A percentile compares a stretch with the other conserved stretches of the same genome.
These are phyloP conservation scores for Hemibagrus wyckioides DNA, from an alignment of 2,113 vertebrate genomes.

Conservation along the genomic window DNA sequence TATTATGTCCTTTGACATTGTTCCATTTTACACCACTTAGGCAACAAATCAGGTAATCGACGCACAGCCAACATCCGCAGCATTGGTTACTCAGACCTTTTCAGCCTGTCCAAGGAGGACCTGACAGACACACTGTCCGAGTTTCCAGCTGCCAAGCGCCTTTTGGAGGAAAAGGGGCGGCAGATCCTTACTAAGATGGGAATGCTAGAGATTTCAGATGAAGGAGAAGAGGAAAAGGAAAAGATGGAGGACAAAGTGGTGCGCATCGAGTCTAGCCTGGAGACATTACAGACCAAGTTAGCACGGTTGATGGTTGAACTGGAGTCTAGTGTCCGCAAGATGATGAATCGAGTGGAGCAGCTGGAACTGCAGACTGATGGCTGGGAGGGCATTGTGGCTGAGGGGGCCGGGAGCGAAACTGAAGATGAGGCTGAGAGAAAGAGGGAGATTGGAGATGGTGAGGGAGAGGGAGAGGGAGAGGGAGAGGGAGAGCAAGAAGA, in stretches of 20 bases:
- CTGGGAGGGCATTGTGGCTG: constrained; percentile 49
- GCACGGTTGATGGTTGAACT: constrained; percentile 86
- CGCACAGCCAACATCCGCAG: constrained; percentile 93
- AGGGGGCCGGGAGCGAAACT: background rate
- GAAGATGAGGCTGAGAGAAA: background rate
- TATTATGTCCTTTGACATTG: background rate
- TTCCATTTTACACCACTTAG: constrained; percentile 60
- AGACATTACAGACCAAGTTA: constrained; percentile 80
- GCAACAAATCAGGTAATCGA: constrained; percentile 88
- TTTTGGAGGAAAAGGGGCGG: constrained; percentile 87
- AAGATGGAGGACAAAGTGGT: constrained; percentile 66
- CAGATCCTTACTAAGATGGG: constrained; percentile 89
- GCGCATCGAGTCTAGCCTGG: constrained; percentile 74
- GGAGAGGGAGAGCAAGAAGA: constrained; percentile 49
- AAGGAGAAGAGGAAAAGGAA: constrained; percentile 57
- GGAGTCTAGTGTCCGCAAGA: constrained; percentile 79
- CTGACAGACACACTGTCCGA: constrained; percentile 81
- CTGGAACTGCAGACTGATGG: constrained; percentile 75
- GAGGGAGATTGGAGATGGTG: constrained; percentile 53
- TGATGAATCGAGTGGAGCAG: constrained; percentile 74
- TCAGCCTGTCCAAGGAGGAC: constrained; percentile 90
- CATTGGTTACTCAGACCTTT: constrained; percentile 89
- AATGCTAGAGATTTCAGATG: constrained; percentile 73
- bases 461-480: constrained; percentile 36
- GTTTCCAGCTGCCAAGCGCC: constrained; percentile 81